These are phyloP conservation scores for Acipenser transmontanus DNA, from an alignment of 2,797 vertebrate genomes.

Conservation along the genomic window DNA sequence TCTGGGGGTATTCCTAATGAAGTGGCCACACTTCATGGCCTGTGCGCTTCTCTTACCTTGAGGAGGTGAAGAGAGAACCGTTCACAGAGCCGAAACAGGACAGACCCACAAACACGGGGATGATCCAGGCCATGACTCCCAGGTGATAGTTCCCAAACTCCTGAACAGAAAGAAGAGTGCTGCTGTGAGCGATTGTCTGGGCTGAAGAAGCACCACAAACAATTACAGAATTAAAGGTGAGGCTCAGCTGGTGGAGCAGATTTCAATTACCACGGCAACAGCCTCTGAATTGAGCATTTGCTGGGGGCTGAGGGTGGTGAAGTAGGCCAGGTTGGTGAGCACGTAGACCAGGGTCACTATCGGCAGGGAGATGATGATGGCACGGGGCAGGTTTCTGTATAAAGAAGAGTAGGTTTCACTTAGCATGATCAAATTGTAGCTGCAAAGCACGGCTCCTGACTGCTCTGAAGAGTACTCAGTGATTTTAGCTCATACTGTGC, in stretches of 20 bases:
- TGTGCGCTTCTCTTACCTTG: constrained; percentile 61
- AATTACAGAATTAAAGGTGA: too few relatives aligned
- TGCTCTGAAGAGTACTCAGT: too few relatives aligned
- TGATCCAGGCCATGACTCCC: constrained; percentile 92
- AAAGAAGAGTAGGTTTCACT: background rate
- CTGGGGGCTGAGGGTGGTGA: constrained; percentile 79
- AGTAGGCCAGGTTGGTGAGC: constrained; percentile 94
- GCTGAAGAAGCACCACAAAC: too few relatives aligned
- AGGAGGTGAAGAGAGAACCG: constrained; percentile 93
- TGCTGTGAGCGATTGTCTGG: too few relatives aligned
- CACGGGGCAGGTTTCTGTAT: constrained; percentile 84
- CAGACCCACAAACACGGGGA: constrained; percentile 90
- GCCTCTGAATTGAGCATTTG: constrained; percentile 82
- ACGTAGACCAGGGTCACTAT: constrained; percentile 90
- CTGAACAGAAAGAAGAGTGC: constrained; percentile 39
- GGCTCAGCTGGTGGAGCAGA: too few relatives aligned
- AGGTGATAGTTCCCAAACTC: constrained; percentile 88
- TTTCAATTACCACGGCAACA: constrained; percentile 77
- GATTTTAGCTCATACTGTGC: too few relatives aligned
- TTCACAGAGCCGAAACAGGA: constrained; percentile 96
- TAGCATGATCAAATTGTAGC: too few relatives aligned
- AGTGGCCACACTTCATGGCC: too few relatives aligned
- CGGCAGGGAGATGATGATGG: constrained; percentile 94
- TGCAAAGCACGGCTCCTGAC: too few relatives aligned
- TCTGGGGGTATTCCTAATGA: too few relatives aligned